Base-by-base conservation (phyloP, 2,888 invertebrate species). In the Limnephilus lunatus region DNA sequence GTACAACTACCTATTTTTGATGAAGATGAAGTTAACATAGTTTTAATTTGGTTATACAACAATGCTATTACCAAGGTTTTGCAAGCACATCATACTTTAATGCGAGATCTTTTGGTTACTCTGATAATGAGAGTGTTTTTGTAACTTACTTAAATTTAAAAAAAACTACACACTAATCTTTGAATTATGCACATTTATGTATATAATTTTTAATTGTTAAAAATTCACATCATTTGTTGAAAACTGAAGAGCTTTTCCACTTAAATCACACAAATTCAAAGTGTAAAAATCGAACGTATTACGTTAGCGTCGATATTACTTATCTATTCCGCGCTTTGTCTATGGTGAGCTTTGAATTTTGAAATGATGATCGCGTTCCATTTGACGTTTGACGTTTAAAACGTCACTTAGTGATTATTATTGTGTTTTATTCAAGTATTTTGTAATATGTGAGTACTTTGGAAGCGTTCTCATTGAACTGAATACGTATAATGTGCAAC, bases 351-450 rank as follows among this genome's bases (percentile, higher is more conserved):
- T 44, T 86, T 86, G 11, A 48, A 30, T n/a, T 86, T 86, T 32
- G 35, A 35, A 83, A 11, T 35, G 25, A n/a, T 9, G 25, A 11
- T 32, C 35, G 15, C 86, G 86, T 86, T 86, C 86, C 86, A 86
- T 86, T 86, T 48, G 86, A 86, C 86, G 44, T 86, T 83, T 83
- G 25, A 83, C 68, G 68, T 68, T 68, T 68, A 68, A 68, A 68
- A 68, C 35, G 32, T 35, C 83, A 35, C 25, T 83, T 39, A 32
- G 83, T 31, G 83, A 39, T 32, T 35, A 83, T 83, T 83, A 68
- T 68, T 68, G 68, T 68, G 83, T 83, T 83, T 35, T 25, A 83
- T 35, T 32, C 35, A 15, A 83, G 39, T 83, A 25, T 32, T 83
- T 83, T 9, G 83, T 39, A 39, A 68, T 32, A 83, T 83, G 83